A percentile compares a stretch with the other conserved stretches of the same genome.
phyloP scores from a whole-genome alignment of 2,797 vertebrate species.

The Rhinophrynus dorsalis region DNA sequence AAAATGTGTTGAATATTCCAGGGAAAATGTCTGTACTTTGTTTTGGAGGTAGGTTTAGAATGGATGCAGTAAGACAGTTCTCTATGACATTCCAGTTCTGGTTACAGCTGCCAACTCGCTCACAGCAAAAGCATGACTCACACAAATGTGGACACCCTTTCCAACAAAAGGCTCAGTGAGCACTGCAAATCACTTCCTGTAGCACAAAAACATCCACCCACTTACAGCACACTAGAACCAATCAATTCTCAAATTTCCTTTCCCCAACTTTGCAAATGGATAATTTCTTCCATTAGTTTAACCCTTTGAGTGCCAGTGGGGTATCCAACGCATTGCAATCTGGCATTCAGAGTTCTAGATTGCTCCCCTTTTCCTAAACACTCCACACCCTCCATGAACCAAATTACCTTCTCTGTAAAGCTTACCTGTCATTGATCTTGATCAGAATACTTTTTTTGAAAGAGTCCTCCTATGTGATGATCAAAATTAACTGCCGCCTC shows the following conservation, averaged over 20 bases:
- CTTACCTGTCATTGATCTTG: constrained; percentile 38
- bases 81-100: constrained; percentile 76
- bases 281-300: constrained; percentile 70
- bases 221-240: constrained; percentile 91
- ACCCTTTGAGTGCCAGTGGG: no score
- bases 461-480: no score
- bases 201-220: constrained; percentile 85
- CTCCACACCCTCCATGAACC: constrained; percentile 55
- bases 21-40: constrained; percentile 42
- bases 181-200: constrained; percentile 99
- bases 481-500: no score
- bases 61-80: constrained; percentile 74
- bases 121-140: constrained; percentile 97
- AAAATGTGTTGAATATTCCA: constrained; percentile 30
- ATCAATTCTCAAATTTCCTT: constrained; percentile 91
- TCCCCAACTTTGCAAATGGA: constrained; percentile 71
- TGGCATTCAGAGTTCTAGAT: no score
- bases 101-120: constrained; percentile 86
- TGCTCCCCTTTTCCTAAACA: constrained; percentile 62
- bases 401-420: constrained; percentile 53
- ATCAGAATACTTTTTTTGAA: neutral
- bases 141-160: constrained; percentile 96
- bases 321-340: no score
- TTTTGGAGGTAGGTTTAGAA: constrained; percentile 58
- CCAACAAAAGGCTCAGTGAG: constrained; percentile 99